Evolutionary conservation across 2,113 vertebrate genomes (phyloP).

Genomic region (Isichthys henryi): DNA sequence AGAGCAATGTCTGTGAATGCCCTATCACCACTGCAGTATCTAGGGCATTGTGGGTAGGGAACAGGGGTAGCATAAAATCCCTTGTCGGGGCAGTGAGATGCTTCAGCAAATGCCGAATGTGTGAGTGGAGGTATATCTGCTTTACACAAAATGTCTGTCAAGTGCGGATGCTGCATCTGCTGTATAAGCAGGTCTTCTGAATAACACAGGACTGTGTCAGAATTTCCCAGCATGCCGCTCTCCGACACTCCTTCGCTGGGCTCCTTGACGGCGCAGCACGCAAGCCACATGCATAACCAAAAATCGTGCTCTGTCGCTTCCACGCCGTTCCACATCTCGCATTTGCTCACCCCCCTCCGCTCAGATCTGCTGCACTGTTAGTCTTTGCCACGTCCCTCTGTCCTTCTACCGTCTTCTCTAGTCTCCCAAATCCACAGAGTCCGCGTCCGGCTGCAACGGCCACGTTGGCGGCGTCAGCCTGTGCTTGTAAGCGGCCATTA

Average conservation of each 20-base stretch:
- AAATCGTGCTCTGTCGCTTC: background rate
- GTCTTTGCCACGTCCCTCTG: background rate
- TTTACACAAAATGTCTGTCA: background rate
- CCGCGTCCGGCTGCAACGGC: background rate
- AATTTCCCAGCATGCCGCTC: background rate
- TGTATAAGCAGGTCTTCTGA: background rate
- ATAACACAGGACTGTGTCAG: background rate
- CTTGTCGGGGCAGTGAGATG: background rate
- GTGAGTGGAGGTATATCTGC: background rate
- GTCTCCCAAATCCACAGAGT: background rate
- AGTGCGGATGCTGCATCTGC: background rate
- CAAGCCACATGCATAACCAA: background rate
- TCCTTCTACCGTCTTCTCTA: background rate
- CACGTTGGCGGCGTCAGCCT: background rate
- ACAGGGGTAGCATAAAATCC: background rate
- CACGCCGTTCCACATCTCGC: background rate
- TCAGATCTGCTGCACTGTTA: background rate
- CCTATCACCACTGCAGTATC: background rate
- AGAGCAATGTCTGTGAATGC: background rate
- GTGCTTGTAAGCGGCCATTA: background rate
- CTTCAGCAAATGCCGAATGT: background rate
- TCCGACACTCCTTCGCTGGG: background rate
- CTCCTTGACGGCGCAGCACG: background rate
- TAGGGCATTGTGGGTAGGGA: background rate
- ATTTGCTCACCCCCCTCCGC: background rate